These are phyloP conservation scores for Leptoclinus maculatus DNA, from an alignment of 2,797 vertebrate species.

Conservation along the genomic window DNA sequence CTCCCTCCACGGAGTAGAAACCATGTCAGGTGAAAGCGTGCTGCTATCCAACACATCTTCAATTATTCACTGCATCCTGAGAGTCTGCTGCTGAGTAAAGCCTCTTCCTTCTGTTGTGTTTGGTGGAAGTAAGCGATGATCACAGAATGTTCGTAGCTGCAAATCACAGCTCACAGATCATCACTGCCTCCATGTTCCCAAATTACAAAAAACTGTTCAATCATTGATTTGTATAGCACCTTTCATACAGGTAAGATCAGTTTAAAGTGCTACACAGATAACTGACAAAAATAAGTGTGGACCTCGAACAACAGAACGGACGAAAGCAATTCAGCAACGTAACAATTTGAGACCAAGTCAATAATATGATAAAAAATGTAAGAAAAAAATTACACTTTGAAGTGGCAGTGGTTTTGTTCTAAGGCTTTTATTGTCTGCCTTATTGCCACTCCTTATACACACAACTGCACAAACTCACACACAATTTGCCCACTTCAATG, in stretches of 20 bases:
- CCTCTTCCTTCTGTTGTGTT: not conserved
- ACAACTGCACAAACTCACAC: not conserved
- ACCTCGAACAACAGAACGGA: not conserved
- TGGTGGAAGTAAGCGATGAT: not conserved
- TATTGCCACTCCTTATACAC: not conserved
- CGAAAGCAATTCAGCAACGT: not conserved
- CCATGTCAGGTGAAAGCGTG: conserved; percentile 11
- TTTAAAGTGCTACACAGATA: not conserved
- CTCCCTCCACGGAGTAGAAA: not conserved
- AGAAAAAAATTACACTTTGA: not conserved
- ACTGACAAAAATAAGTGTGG: not conserved
- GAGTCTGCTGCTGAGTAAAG: conserved; percentile 14
- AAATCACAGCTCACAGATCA: not conserved
- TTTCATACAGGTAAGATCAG: not conserved
- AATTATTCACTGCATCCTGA: conserved; percentile 64
- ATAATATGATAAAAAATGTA: not conserved
- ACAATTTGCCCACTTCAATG: not conserved
- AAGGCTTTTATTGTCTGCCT: not conserved
- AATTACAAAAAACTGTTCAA: not conserved
- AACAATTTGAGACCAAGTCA: not conserved
- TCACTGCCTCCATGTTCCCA: not conserved
- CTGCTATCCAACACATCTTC: conserved; percentile 54
- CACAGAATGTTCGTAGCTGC: not conserved
- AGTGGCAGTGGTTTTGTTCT: not conserved
- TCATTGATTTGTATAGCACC: not conserved